Conservation (phyloP, 2,888 invertebrate genomes). For the Lasioglossum zephyrum region DNA sequence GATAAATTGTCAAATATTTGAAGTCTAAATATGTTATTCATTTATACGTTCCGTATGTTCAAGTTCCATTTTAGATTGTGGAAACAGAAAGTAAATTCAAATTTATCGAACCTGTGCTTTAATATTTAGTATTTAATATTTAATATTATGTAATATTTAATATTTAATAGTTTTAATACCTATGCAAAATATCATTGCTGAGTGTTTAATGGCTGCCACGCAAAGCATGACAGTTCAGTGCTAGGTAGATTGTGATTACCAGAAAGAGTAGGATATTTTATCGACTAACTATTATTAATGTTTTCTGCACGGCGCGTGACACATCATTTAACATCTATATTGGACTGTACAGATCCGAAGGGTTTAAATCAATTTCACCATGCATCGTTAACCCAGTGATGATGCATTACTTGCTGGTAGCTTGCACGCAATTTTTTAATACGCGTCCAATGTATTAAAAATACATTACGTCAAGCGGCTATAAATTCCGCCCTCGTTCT, state of each 20-base stretch:
- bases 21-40: too few relatives aligned
- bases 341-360: not conserved
- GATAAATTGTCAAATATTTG: too few relatives aligned
- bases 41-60: not conserved
- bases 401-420: conserved; percentile 36
- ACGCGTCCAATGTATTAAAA: not conserved
- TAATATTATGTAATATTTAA: too few relatives aligned
- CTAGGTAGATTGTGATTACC: not conserved
- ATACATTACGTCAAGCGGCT: conserved; percentile 8
- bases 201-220: not conserved
- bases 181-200: not conserved
- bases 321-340: conserved; percentile 32
- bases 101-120: not conserved
- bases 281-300: conserved; percentile 17
- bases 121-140: not conserved
- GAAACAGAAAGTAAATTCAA: not conserved
- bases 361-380: conserved; percentile 43
- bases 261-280: conserved; percentile 2
- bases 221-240: not conserved
- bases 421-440: not conserved
- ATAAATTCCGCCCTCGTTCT: conserved; percentile 15
- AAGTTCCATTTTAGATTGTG: not conserved
- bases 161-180: too few relatives aligned
- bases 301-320: not conserved
- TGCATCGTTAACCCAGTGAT: conserved; percentile 44